Evolutionary conservation across 2,113 vertebrate genomes (phyloP).

Genomic region (Mandrillus leucophaeus): DNA sequence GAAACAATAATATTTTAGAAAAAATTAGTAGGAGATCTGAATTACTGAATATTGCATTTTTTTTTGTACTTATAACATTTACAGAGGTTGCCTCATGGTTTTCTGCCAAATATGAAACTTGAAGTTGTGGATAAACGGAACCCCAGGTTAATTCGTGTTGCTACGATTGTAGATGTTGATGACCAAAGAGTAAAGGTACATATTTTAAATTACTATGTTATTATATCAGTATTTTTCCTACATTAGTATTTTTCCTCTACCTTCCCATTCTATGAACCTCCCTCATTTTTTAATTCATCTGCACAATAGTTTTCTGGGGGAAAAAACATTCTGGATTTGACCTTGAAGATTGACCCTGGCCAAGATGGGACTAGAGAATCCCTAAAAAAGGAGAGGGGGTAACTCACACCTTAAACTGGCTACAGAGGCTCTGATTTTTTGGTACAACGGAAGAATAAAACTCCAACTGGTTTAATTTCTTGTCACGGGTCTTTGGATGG

Average conservation of each 20-base stretch:
- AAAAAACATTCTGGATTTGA: not conserved
- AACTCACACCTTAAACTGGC: accelerated
- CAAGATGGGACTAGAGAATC: no score
- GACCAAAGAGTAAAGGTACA: slow-evolving; percentile 80
- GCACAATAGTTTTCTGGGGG: not conserved
- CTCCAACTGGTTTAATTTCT: not conserved
- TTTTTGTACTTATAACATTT: not conserved
- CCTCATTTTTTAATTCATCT: not conserved
- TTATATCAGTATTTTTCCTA: not conserved
- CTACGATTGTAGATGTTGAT: slow-evolving; percentile 72
- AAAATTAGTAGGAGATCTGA: not conserved
- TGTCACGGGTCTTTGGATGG: not conserved
- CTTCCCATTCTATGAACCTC: not conserved
- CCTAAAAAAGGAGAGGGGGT: not conserved
- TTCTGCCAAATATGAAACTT: slow-evolving; percentile 79
- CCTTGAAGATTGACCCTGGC: not conserved
- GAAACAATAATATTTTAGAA: not conserved
- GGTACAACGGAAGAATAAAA: not conserved
- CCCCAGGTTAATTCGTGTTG: slow-evolving; percentile 68
- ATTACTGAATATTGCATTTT: not conserved
- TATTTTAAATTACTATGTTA: not conserved
- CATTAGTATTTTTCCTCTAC: not conserved
- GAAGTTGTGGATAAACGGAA: slow-evolving; percentile 82
- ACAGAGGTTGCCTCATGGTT: slow-evolving; percentile 80
- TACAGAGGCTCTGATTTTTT: not conserved